These are phyloP conservation scores for Drosophila peninsularis DNA, from an alignment of 2,888 invertebrate genomes.

Conservation along the genomic window DNA sequence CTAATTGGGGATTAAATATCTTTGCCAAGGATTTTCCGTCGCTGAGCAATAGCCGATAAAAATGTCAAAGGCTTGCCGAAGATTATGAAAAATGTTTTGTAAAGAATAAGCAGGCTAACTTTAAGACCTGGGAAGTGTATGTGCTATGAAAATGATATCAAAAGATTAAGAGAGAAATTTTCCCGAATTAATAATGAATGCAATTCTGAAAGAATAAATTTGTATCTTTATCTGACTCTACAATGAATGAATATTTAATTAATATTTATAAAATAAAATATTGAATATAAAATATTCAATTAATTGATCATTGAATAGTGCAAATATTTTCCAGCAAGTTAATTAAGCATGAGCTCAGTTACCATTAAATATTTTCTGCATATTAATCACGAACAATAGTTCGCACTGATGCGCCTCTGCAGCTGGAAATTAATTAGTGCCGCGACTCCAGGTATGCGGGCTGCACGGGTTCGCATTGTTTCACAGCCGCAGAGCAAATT, in stretches of 20 bases:
- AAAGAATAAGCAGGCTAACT: background rate
- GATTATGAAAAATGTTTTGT: slow-evolving; percentile 1
- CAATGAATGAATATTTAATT: too few relatives aligned
- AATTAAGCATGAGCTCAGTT: background rate
- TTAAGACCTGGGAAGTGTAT: background rate
- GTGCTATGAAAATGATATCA: too few relatives aligned
- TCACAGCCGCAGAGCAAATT: background rate
- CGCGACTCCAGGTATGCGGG: background rate
- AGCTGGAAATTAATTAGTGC: slow-evolving; percentile 17
- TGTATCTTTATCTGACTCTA: too few relatives aligned
- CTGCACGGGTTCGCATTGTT: background rate
- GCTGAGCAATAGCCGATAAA: slow-evolving; percentile 3
- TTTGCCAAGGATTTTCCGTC: background rate
- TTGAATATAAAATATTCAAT: background rate
- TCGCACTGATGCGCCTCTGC: background rate
- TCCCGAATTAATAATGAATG: too few relatives aligned
- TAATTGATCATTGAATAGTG: background rate
- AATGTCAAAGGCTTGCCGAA: slow-evolving; percentile 2
- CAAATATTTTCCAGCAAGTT: background rate
- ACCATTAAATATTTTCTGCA: slow-evolving; percentile 10
- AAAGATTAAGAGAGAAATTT: too few relatives aligned
- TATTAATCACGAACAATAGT: slow-evolving; percentile 10
- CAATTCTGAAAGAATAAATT: too few relatives aligned
- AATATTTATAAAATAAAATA: too few relatives aligned
- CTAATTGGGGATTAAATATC: slow-evolving; percentile 12